These are phyloP conservation scores for Cistogaster globosa DNA, from an alignment of 2,888 invertebrate genomes.

Conservation along the genomic window DNA sequence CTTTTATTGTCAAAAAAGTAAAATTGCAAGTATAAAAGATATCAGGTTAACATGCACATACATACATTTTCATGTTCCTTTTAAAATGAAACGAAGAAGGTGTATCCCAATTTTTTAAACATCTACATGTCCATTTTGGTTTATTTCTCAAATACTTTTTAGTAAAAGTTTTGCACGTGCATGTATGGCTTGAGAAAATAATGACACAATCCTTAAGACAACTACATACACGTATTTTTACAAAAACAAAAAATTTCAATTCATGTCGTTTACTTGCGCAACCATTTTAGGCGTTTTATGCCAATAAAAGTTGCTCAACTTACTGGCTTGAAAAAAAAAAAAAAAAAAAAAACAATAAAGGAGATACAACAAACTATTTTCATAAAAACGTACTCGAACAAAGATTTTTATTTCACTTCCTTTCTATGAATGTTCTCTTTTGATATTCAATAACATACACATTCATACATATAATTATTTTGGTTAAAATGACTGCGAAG, in stretches of 20 bases:
- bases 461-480: not conserved
- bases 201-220: constrained; percentile 25
- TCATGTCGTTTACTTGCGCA: constrained; percentile 37
- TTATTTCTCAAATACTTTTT: constrained; percentile 8
- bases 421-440: not conserved
- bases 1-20: constrained; percentile 69
- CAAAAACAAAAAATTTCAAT: not conserved
- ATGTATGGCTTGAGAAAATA: constrained; percentile 61
- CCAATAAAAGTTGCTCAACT: constrained; percentile 79
- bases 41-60: constrained; percentile 77
- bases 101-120: constrained; percentile 77
- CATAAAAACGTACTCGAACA: constrained; percentile 57
- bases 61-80: constrained; percentile 15
- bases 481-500: constrained; percentile 14
- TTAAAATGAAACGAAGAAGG: constrained; percentile 73
- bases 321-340: constrained; percentile 75
- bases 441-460: no score
- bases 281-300: constrained; percentile 68
- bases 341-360: constrained; percentile 74
- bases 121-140: constrained; percentile 63
- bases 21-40: constrained; percentile 63
- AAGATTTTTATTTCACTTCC: constrained; percentile 73
- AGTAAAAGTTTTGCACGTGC: constrained; percentile 63
- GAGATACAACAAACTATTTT: constrained; percentile 54
- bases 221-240: constrained; percentile 2